phyloP scores from a whole-genome alignment of 2,888 invertebrate species.

The Uropetala carovei region DNA sequence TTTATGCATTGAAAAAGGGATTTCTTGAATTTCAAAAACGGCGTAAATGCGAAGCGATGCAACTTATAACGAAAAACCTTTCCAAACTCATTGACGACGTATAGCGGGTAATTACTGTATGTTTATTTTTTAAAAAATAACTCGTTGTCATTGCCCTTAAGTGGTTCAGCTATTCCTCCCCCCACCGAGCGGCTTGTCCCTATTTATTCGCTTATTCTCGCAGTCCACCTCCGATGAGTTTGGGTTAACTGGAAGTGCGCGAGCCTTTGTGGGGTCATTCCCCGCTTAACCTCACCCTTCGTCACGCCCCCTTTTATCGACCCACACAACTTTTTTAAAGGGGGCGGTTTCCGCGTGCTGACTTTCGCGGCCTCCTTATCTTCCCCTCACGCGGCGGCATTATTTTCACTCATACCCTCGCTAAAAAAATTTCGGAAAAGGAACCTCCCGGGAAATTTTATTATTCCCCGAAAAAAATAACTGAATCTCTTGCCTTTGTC shows the following conservation, averaged over 20 bases:
- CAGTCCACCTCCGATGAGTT: neutral
- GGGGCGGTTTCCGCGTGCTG: neutral
- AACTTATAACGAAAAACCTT: too few relatives aligned
- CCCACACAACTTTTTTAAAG: neutral
- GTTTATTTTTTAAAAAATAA: too few relatives aligned
- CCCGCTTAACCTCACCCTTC: neutral
- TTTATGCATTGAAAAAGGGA: too few relatives aligned
- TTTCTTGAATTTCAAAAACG: too few relatives aligned
- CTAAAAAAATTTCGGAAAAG: neutral
- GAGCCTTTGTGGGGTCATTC: conserved; percentile 20
- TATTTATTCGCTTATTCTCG: neutral
- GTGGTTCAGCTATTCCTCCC: too few relatives aligned
- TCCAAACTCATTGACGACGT: too few relatives aligned
- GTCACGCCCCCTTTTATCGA: conserved; percentile 24
- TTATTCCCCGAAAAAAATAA: neutral
- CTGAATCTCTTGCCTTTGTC: neutral
- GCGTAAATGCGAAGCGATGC: too few relatives aligned
- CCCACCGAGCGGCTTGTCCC: neutral
- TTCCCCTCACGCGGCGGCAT: neutral
- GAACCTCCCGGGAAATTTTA: neutral
- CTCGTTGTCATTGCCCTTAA: too few relatives aligned
- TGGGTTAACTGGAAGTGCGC: neutral
- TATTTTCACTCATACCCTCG: neutral
- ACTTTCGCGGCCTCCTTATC: neutral
- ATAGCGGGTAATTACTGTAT: too few relatives aligned